Evolutionary conservation across 2,113 vertebrate species (phyloP), one percentile per base, ranked within the genome.

Genomic region (Sakesphorus luctuosus): DNA sequence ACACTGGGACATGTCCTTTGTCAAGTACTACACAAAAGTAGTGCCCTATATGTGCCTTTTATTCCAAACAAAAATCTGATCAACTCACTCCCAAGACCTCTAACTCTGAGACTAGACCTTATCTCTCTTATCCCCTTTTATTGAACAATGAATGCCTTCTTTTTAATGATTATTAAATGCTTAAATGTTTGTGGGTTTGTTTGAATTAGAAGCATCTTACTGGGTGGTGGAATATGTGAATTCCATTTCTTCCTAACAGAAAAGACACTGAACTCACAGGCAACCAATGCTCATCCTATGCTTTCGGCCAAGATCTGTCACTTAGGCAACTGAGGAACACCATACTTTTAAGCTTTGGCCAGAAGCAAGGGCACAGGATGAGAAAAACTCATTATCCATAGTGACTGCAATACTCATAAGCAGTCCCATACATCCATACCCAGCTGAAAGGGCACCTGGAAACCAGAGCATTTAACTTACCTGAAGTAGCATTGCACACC

Each of bases 1-100:
- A 46, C 2, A 0, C 28, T 35, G 26, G 29, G 18, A 40, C 1
- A 0, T 24, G 15, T 50, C 58, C 3, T 59, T 16, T 25, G 26
- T 63, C 43, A 43, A 55, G 33, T 50, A 75, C 44, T 47, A 33
- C 12, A 58, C 10, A 26, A 2, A 78, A 52, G 6, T 82, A 38
- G 33, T 38, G 20, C 38, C 38, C 46, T 4, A 5, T 44, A 29
- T 1, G 1, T 26, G 17, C 11, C 29, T 90, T 55, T 43, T 79
- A 29, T 36, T 88, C 9, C 10, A 67, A 87, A 71, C 4, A 86
- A 77, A 72, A 66, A 3, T 73, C 47, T 73, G 11, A 69, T 21
- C 21, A 38, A 15, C 7, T 17, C 9, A 0, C 14, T 91, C 44
- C 17, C 4, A 24, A 69, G 26, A 53, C 11, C 2, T 1, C 8